phyloP scores from a whole-genome alignment of 2,888 invertebrate genomes.

The Cataglyphis albicans region DNA sequence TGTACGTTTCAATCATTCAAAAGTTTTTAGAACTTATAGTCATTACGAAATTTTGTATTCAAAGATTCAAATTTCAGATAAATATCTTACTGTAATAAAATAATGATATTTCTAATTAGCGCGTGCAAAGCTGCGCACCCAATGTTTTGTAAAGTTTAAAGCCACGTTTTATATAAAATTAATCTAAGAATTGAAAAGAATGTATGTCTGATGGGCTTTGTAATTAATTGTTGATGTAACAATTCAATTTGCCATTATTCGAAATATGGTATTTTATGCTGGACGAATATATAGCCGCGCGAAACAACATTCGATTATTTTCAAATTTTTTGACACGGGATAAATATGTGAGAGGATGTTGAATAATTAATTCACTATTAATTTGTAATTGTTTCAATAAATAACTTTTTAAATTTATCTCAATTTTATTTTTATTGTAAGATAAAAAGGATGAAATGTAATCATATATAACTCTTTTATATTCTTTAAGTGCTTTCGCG shows the following conservation, averaged over 20 bases:
- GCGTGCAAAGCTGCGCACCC: neutral
- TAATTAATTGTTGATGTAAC: slow-evolving; percentile 35
- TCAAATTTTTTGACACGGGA: slow-evolving; percentile 19
- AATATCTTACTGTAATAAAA: slow-evolving; percentile 40
- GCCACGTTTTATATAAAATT: slow-evolving; percentile 45
- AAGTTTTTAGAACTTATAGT: slow-evolving; percentile 25
- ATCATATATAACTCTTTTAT: neutral
- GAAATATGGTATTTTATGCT: slow-evolving; percentile 28
- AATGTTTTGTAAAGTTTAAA: slow-evolving; percentile 50
- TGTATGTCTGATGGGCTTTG: neutral
- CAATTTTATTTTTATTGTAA: slow-evolving; percentile 16
- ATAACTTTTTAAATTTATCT: slow-evolving; percentile 5
- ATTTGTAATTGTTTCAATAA: neutral
- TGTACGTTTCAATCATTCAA: neutral
- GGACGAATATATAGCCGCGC: neutral
- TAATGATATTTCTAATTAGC: slow-evolving; percentile 42
- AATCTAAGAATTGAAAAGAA: slow-evolving; percentile 34
- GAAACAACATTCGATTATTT: slow-evolving; percentile 25
- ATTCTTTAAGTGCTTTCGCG: neutral
- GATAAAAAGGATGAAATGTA: slow-evolving; percentile 9
- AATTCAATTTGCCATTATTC: slow-evolving; percentile 35
- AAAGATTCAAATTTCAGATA: slow-evolving; percentile 27
- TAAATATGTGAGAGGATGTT: slow-evolving; percentile 45
- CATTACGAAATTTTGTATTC: slow-evolving; percentile 10
- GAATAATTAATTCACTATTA: neutral